phyloP scores from a whole-genome alignment of 2,888 invertebrate genomes.

The Imbricaverruca yamaguchii region DNA sequence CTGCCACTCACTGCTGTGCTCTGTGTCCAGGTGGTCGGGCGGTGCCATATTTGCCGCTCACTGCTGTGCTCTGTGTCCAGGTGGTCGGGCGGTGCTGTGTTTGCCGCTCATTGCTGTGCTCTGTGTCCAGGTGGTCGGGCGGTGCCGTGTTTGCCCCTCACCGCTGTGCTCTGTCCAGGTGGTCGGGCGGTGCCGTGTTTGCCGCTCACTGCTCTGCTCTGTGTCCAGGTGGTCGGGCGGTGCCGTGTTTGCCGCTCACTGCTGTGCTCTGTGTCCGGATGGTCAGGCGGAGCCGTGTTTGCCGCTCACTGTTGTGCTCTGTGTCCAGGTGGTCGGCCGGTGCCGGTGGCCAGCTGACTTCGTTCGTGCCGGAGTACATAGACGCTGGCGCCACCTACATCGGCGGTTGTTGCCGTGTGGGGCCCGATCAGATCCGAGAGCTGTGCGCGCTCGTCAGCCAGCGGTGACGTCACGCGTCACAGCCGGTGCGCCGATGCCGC shows the following conservation, averaged over 20 bases:
- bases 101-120: not conserved
- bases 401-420: constrained; percentile 87
- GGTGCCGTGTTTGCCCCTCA: too few relatives aligned
- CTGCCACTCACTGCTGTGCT: not conserved
- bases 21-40: not conserved
- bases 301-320: not conserved
- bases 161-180: too few relatives aligned
- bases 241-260: too few relatives aligned
- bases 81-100: not conserved
- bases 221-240: not conserved
- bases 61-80: too few relatives aligned
- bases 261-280: not conserved
- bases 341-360: not conserved
- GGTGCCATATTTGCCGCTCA: too few relatives aligned
- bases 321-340: not conserved
- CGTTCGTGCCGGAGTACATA: constrained; percentile 56
- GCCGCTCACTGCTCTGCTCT: not conserved
- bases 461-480: not conserved
- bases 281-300: not conserved
- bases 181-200: not conserved
- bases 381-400: constrained; percentile 71
- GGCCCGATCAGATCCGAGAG: constrained; percentile 61
- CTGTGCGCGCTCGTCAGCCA: not conserved
- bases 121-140: not conserved
- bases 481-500: not conserved